Percentiles rank a stretch among this genome's conserved stretches.
Conservation (phyloP, 2,113 vertebrate genomes). For the Suncus etruscus region DNA sequence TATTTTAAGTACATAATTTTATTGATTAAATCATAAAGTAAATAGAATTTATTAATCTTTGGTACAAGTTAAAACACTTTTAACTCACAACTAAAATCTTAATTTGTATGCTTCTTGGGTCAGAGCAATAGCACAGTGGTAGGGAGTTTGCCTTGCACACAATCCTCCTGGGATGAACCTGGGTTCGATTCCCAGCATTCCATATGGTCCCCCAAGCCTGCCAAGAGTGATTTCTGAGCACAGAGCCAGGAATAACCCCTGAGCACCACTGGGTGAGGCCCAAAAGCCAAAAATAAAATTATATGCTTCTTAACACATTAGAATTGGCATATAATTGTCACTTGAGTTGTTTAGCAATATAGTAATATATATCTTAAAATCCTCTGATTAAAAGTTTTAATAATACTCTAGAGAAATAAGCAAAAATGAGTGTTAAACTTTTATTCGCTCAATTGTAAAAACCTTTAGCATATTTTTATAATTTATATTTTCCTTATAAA, state of each 20-base stretch:
- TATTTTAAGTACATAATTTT: slow-evolving; percentile 58
- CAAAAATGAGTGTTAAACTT: slow-evolving; percentile 48
- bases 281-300: too few relatives aligned
- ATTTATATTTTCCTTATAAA: slow-evolving; percentile 41
- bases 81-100: slow-evolving; percentile 42
- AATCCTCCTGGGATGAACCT: too few relatives aligned
- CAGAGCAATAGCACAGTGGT: too few relatives aligned
- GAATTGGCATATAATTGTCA: neutral
- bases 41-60: neutral
- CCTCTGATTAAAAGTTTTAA: slow-evolving; percentile 44
- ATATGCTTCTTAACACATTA: neutral
- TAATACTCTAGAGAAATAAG: slow-evolving; percentile 47
- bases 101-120: neutral
- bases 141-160: too few relatives aligned
- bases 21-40: slow-evolving; percentile 20
- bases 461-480: slow-evolving; percentile 53
- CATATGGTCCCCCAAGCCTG: too few relatives aligned
- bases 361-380: slow-evolving; percentile 47
- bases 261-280: too few relatives aligned
- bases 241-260: too few relatives aligned
- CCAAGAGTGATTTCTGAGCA: too few relatives aligned
- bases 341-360: slow-evolving; percentile 41
- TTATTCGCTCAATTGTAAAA: slow-evolving; percentile 52
- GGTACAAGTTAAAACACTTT: slow-evolving; percentile 39
- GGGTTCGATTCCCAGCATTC: too few relatives aligned